phyloP scores from a whole-genome alignment of 1,140 invertebrate genomes.

The Drosophila sproati region DNA sequence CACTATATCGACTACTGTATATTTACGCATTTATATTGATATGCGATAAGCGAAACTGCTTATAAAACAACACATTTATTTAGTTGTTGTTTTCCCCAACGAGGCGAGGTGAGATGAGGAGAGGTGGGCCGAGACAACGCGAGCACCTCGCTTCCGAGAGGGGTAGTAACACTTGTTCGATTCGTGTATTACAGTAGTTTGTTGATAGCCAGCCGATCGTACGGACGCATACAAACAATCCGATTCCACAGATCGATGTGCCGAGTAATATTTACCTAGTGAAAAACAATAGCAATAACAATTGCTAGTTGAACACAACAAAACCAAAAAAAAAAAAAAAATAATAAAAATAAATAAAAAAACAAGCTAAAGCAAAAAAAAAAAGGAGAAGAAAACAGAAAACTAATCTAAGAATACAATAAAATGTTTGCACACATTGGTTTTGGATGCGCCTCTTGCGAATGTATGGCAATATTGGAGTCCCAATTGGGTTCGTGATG shows the following conservation, averaged over 20 bases:
- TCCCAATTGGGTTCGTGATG: slow-evolving; percentile 24
- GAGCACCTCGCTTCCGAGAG: slow-evolving; percentile 49
- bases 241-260: slow-evolving; percentile 56
- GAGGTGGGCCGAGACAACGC: background rate
- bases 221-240: slow-evolving; percentile 56
- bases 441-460: slow-evolving; percentile 2
- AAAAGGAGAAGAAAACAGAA: background rate
- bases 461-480: slow-evolving; percentile 21
- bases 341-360: slow-evolving; percentile 9
- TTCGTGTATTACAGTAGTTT: slow-evolving; percentile 82
- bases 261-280: slow-evolving; percentile 45
- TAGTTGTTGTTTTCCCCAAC: slow-evolving; percentile 59
- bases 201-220: slow-evolving; percentile 71
- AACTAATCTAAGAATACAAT: slow-evolving; percentile 11
- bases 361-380: slow-evolving; percentile 12
- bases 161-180: slow-evolving; percentile 74
- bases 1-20: slow-evolving; percentile 80
- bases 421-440: slow-evolving; percentile 21
- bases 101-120: slow-evolving; percentile 5
- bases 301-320: slow-evolving; percentile 17
- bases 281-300: slow-evolving; percentile 39
- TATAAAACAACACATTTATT: slow-evolving; percentile 83
- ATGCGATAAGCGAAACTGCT: slow-evolving; percentile 81
- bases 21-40: slow-evolving; percentile 83
- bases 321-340: slow-evolving; percentile 16